Conservation (phyloP, 2,113 vertebrate genomes). For the rat (Rattus norvegicus) region GRCr8 NC_086038.1:46141001-46141500, state of each 20-base stretch:
- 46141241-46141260: background rate
- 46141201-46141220: background rate
- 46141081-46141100: background rate
- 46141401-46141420: background rate
- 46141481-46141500: background rate
- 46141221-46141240: background rate
- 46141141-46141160: conserved; percentile 7
- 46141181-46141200: background rate
- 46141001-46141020: conserved; percentile 55
- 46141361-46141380: background rate
- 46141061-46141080: background rate
- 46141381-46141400: background rate
- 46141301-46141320: background rate
- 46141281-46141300: background rate
- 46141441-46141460: background rate
- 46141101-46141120: background rate
- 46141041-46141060: background rate
- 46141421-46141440: background rate
- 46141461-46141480: background rate
- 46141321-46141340: background rate
- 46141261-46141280: background rate
- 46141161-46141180: background rate
- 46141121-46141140: conserved; percentile 39
- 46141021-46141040: background rate
- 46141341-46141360: background rate